A percentile compares a stretch with the other conserved stretches of the same genome.
Conservation (phyloP, 1,140 invertebrate genomes). For the Fopius arisanus region DNA sequence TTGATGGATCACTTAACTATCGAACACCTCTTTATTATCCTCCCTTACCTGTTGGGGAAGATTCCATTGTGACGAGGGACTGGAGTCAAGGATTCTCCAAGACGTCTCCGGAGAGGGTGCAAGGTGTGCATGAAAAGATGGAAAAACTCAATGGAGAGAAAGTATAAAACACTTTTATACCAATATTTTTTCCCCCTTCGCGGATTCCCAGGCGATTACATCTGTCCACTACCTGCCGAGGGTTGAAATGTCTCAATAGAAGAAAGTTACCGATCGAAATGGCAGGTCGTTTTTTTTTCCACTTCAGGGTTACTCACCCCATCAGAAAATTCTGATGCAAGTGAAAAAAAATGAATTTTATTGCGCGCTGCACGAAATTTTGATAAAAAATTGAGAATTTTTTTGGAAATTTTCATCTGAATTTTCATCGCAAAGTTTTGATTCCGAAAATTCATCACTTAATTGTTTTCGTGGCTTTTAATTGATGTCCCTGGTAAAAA, state of each 20-base stretch:
- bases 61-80: conserved; percentile 16
- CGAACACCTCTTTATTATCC: conserved; percentile 17
- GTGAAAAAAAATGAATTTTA: no score
- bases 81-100: conserved; percentile 1
- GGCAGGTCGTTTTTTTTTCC: no score
- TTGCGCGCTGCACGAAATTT: no score
- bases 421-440: no score
- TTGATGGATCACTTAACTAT: conserved; percentile 61
- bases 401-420: no score
- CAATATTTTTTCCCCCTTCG: conserved; percentile 28
- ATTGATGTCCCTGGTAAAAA: no score
- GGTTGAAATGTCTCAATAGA: background rate
- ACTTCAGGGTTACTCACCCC: no score
- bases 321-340: no score
- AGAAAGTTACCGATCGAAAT: background rate
- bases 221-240: conserved; percentile 36
- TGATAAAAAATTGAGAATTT: no score
- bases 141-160: background rate
- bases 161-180: background rate
- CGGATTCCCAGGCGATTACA: conserved; percentile 60
- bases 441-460: no score
- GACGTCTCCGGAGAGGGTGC: background rate
- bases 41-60: background rate
- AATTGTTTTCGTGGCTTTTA: no score
- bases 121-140: conserved; percentile 1